These are phyloP conservation scores for Pogoniulus pusillus DNA, from an alignment of 2,797 vertebrate species.

Conservation along the genomic window DNA sequence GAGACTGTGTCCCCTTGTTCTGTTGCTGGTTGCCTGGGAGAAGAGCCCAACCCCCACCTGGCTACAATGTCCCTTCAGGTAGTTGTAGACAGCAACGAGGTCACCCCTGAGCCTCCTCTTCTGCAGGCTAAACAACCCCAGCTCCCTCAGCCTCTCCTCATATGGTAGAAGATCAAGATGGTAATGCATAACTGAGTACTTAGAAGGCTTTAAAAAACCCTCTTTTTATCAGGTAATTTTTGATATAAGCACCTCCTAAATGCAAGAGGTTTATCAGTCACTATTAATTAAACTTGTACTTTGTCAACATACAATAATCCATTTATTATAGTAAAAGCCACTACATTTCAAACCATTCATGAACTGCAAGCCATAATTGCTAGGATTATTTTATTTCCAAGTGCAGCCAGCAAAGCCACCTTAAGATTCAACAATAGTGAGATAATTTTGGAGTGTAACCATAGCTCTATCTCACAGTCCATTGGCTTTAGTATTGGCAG, in stretches of 20 bases:
- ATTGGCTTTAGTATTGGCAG: conserved; percentile 75
- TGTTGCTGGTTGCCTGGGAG: too few relatives aligned
- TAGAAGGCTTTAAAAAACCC: conserved; percentile 28
- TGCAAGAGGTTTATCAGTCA: conserved; percentile 80
- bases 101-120: too few relatives aligned
- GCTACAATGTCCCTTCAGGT: too few relatives aligned
- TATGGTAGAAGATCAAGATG: conserved; percentile 13
- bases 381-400: conserved; percentile 84
- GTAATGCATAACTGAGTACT: conserved; percentile 5
- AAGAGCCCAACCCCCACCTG: too few relatives aligned
- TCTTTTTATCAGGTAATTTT: conserved; percentile 76
- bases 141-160: too few relatives aligned
- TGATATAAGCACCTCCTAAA: conserved; percentile 76
- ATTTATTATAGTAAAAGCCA: conserved; percentile 84
- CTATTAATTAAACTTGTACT: conserved; percentile 87
- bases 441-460: conserved; percentile 66
- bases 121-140: too few relatives aligned
- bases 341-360: conserved; percentile 84
- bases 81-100: too few relatives aligned
- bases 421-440: conserved; percentile 69
- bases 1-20: too few relatives aligned
- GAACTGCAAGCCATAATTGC: conserved; percentile 85
- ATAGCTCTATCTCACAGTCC: conserved; percentile 72
- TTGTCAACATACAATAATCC: conserved; percentile 87
- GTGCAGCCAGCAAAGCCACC: conserved; percentile 68